phyloP scores from a whole-genome alignment of 2,113 vertebrate genomes.

The Mugil cephalus region DNA sequence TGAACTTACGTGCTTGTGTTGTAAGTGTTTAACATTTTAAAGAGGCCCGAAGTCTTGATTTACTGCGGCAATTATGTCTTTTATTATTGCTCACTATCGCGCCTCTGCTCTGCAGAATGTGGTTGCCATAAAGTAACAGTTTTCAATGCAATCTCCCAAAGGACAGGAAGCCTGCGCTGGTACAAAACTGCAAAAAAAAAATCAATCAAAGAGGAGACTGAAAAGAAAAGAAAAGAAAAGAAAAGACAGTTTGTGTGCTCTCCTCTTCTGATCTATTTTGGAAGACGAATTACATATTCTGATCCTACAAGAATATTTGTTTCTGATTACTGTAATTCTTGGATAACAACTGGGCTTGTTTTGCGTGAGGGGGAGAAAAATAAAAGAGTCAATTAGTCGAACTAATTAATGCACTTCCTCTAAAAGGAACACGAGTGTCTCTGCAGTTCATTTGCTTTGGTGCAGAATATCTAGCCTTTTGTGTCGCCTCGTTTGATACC shows the following conservation, averaged over 20 bases:
- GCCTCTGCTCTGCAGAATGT: conserved; percentile 43
- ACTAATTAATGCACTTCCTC: conserved; percentile 16
- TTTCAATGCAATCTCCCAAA: conserved; percentile 35
- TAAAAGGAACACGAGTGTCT: conserved; percentile 14
- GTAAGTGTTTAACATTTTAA: conserved; percentile 46
- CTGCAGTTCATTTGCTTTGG: conserved; percentile 13
- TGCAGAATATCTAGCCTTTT: conserved; percentile 19
- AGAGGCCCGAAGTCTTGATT: conserved; percentile 40
- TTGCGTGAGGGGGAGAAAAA: background rate
- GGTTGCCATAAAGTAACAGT: conserved; percentile 16
- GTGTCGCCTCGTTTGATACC: background rate
- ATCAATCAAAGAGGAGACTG: conserved; percentile 15
- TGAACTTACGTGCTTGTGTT: conserved; percentile 28
- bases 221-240: background rate
- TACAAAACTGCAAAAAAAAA: conserved; percentile 23
- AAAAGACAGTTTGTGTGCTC: background rate
- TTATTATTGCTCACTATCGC: conserved; percentile 24
- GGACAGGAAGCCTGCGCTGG: background rate
- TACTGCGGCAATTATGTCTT: conserved; percentile 44
- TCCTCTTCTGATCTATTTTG: background rate
- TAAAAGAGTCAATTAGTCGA: conserved; percentile 14
- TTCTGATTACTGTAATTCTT: conserved; percentile 24
- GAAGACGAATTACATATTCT: conserved; percentile 22
- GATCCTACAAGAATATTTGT: conserved; percentile 18
- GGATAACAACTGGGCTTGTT: conserved; percentile 32